Conservation (phyloP, 2,113 vertebrate genomes). For the Aspiorhynchus laticeps region DNA sequence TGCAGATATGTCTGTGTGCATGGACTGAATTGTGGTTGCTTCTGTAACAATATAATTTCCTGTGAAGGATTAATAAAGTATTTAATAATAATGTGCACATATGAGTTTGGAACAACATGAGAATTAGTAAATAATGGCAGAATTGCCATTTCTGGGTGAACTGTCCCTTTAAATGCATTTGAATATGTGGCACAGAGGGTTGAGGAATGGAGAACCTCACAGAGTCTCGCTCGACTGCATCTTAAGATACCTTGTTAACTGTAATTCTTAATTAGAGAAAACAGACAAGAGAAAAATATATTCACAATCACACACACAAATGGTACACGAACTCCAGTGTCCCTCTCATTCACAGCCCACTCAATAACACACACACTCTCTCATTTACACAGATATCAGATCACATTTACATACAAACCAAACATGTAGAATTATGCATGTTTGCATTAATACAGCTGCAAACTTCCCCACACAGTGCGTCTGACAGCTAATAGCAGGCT, state of each 20-base stretch:
- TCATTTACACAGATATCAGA: neutral
- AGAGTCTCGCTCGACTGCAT: neutral
- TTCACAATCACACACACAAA: slow-evolving; percentile 8
- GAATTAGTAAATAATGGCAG: neutral
- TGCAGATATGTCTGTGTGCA: no score
- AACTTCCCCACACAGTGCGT: neutral
- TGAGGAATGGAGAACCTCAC: neutral
- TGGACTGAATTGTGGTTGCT: no score
- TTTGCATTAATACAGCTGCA: neutral
- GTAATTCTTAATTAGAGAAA: slow-evolving; percentile 5
- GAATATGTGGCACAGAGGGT: neutral
- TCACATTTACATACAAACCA: neutral
- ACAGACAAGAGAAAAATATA: neutral
- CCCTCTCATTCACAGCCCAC: neutral
- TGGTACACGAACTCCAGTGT: neutral
- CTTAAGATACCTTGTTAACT: neutral
- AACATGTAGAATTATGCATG: slow-evolving; percentile 4
- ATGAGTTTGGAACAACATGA: neutral
- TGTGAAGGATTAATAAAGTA: no score
- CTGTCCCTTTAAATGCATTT: neutral
- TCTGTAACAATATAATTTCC: no score
- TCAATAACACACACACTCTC: neutral
- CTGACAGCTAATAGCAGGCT: neutral
- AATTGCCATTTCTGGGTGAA: neutral
- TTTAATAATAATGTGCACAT: no score